Percentiles rank a stretch among this genome's conserved stretches.
phyloP scores from a whole-genome alignment of 2,888 invertebrate genomes.

The Rapana venosa region DNA sequence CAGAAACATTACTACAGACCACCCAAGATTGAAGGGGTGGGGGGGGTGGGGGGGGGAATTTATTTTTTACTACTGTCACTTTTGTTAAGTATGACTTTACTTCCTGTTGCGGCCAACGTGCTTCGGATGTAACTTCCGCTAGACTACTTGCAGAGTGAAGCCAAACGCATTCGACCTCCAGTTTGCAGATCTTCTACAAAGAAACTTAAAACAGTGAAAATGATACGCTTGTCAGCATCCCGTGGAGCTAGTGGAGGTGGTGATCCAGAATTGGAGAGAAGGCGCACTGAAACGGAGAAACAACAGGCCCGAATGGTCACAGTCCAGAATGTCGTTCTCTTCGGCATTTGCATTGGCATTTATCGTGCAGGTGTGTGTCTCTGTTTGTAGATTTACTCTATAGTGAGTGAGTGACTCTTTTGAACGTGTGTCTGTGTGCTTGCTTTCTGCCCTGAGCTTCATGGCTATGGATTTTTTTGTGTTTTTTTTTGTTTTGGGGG shows the following conservation, averaged over 20 bases:
- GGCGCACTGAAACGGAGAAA: conserved; percentile 56
- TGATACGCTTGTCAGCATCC: conserved; percentile 56
- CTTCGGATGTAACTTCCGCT: too few relatives aligned
- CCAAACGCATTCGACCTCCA: neutral
- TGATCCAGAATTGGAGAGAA: conserved; percentile 61
- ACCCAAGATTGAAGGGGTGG: too few relatives aligned
- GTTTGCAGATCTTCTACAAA: neutral
- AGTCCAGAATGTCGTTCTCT: conserved; percentile 59
- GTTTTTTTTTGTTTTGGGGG: too few relatives aligned
- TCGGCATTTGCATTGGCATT: conserved; percentile 59
- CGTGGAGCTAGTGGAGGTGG: conserved; percentile 53
- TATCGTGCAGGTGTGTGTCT: conserved; percentile 57
- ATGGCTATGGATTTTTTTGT: neutral
- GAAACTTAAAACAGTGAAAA: conserved; percentile 16
- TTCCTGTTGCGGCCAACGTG: conserved; percentile 4
- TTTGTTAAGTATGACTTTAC: neutral
- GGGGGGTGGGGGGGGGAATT: too few relatives aligned
- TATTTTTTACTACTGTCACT: too few relatives aligned
- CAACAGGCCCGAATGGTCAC: conserved; percentile 59
- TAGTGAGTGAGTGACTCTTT: neutral
- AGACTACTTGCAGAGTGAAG: neutral
- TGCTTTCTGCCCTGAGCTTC: neutral
- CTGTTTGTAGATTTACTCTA: neutral
- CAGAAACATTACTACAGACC: too few relatives aligned
- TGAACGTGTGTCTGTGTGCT: neutral